Evolutionary conservation across 2,888 invertebrate genomes (phyloP).

Genomic region (Anticlea derivata): DNA sequence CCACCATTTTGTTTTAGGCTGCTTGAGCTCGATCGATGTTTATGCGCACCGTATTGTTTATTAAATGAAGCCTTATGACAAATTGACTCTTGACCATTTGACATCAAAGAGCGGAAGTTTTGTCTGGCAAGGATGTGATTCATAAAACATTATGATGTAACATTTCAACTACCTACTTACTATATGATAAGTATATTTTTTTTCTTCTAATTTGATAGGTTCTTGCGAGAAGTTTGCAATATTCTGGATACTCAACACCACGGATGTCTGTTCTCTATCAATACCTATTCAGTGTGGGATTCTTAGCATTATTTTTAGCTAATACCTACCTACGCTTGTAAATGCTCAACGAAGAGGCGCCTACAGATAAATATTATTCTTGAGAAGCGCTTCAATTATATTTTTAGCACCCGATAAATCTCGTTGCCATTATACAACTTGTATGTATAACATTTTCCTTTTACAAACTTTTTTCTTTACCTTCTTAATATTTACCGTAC

Average conservation of each 20-base stretch:
- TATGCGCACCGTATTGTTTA: slow-evolving; percentile 17
- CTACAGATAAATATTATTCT: slow-evolving; percentile 39
- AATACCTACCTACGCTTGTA: slow-evolving; percentile 26
- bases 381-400: slow-evolving; percentile 24
- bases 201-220: no score
- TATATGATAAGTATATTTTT: no score
- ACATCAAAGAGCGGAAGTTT: slow-evolving; percentile 36
- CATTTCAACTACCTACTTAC: no score
- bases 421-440: background rate
- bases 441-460: background rate
- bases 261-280: slow-evolving; percentile 63
- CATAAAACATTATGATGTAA: slow-evolving; percentile 21
- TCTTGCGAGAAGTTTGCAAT: slow-evolving; percentile 56
- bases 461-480: background rate
- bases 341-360: slow-evolving; percentile 28
- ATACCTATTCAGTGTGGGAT: slow-evolving; percentile 46
- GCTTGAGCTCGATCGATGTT: background rate
- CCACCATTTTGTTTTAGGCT: background rate
- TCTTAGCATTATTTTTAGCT: slow-evolving; percentile 54
- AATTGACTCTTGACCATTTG: slow-evolving; percentile 41
- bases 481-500: background rate
- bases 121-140: slow-evolving; percentile 36
- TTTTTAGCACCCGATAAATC: slow-evolving; percentile 28
- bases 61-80: slow-evolving; percentile 35
- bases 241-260: slow-evolving; percentile 57